Evolutionary conservation across 2,113 vertebrate species (phyloP).

Genomic region (Hippocampus barbouri): DNA sequence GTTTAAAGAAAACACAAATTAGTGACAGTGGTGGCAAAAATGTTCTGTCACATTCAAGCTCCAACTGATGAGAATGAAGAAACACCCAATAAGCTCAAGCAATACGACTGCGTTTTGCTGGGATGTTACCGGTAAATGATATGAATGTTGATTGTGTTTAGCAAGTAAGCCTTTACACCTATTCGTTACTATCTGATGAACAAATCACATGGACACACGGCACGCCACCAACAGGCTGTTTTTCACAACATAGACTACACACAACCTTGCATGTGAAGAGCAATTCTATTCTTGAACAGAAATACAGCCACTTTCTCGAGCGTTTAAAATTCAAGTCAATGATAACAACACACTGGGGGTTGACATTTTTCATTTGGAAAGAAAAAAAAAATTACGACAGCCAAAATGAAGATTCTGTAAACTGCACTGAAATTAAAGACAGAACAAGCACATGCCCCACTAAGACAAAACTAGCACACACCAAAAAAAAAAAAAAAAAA

Average conservation of each 20-base stretch:
- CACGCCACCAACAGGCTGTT: neutral
- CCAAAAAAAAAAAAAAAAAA: conserved; percentile 28
- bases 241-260: neutral
- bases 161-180: conserved; percentile 8
- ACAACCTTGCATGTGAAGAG: too few species aligned
- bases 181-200: neutral
- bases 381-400: conserved; percentile 9
- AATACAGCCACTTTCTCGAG: neutral
- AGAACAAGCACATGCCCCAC: conserved; percentile 53
- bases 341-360: neutral
- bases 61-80: conserved; percentile 23
- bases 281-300: neutral
- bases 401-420: conserved; percentile 14
- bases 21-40: conserved; percentile 14
- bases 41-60: conserved; percentile 26
- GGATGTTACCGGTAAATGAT: conserved; percentile 19
- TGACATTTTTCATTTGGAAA: neutral
- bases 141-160: conserved; percentile 40
- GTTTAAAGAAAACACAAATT: neutral
- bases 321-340: neutral
- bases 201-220: neutral
- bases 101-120: conserved; percentile 2
- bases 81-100: conserved; percentile 10
- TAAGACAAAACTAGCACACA: conserved; percentile 40
- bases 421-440: conserved; percentile 40